These are phyloP conservation scores for Leptinotarsa juncta DNA, from an alignment of 2,888 invertebrate species.

Conservation along the genomic window DNA sequence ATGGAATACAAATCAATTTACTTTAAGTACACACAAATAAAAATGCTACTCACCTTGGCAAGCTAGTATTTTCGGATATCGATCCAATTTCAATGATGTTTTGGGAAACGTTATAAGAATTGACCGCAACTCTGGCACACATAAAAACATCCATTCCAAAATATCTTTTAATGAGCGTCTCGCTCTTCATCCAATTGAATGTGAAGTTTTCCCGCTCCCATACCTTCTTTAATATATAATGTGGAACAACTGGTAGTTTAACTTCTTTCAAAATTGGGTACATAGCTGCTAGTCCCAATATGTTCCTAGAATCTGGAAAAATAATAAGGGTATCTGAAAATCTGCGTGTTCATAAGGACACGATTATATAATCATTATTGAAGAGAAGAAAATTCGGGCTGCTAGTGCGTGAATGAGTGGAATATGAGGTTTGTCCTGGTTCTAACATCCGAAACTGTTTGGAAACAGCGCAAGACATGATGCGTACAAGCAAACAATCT, in stretches of 20 bases:
- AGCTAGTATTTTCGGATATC: neutral
- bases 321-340: neutral
- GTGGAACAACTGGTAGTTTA: conserved; percentile 73
- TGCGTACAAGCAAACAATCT: too few relatives aligned
- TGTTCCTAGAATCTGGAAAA: conserved; percentile 71
- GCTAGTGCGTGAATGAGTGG: too few relatives aligned
- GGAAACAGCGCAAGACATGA: too few relatives aligned
- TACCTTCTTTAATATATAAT: conserved; percentile 66
- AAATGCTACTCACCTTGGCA: conserved; percentile 16
- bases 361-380: too few relatives aligned
- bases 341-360: neutral
- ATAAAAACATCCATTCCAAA: conserved; percentile 79
- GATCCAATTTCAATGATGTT: conserved; percentile 76
- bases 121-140: conserved; percentile 78
- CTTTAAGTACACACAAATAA: too few relatives aligned
- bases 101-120: conserved; percentile 76
- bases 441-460: too few relatives aligned
- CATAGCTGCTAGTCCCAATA: conserved; percentile 72
- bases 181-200: conserved; percentile 74
- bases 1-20: too few relatives aligned
- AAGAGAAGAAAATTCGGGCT: too few relatives aligned
- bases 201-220: conserved; percentile 62
- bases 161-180: conserved; percentile 74
- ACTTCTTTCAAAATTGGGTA: conserved; percentile 70
- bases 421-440: too few relatives aligned